phyloP scores from a whole-genome alignment of 2,797 vertebrate genomes.

The Platyrinchus mystaceus region DNA sequence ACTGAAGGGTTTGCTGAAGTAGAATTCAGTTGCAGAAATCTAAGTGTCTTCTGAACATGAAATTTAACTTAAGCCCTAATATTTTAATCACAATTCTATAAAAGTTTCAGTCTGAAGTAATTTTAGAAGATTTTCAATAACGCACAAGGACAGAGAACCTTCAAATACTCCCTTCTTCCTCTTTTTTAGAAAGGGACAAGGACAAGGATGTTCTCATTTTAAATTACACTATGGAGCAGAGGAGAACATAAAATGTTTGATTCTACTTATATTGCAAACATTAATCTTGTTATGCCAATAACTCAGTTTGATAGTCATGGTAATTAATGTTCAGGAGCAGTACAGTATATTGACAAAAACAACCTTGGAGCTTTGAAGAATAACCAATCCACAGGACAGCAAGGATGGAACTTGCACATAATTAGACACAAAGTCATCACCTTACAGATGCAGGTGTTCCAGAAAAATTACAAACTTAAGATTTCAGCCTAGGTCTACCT shows the following conservation, averaged over 20 bases:
- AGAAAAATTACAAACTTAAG: background rate
- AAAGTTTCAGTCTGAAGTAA: background rate
- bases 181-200: background rate
- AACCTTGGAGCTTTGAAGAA: background rate
- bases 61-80: background rate
- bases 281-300: conserved; percentile 7
- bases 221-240: background rate
- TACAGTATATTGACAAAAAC: background rate
- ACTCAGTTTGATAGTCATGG: background rate
- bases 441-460: background rate
- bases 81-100: background rate
- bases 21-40: background rate
- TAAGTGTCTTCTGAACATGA: background rate
- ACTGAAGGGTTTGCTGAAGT: background rate
- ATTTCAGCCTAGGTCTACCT: background rate
- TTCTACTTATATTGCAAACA: conserved; percentile 1
- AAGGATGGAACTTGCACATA: background rate
- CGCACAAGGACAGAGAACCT: background rate
- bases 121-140: conserved; percentile 2
- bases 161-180: background rate
- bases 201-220: background rate
- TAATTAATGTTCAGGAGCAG: background rate
- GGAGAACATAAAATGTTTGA: conserved; percentile 1
- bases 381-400: background rate
- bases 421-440: background rate